phyloP scores from a whole-genome alignment of 2,113 vertebrate genomes.

The Hiodon tergisus region DNA sequence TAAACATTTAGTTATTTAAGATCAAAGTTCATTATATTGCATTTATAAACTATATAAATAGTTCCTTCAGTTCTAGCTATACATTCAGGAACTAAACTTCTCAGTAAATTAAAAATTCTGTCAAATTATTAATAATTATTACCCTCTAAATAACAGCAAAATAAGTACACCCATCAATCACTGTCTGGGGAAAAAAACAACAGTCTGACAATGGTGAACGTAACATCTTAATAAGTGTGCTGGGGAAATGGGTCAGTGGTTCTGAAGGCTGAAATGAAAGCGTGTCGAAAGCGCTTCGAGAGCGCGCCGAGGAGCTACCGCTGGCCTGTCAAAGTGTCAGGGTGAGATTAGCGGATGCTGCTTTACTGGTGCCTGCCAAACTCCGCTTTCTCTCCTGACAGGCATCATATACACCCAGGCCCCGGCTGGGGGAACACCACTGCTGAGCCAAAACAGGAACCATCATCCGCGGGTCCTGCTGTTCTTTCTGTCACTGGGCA shows the following conservation, averaged over 20 bases:
- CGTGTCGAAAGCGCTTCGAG: neutral
- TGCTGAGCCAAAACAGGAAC: neutral
- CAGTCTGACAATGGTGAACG: neutral
- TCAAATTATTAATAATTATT: neutral
- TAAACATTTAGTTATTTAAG: neutral
- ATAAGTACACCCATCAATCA: constrained; percentile 4
- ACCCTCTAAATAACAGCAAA: neutral
- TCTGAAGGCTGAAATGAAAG: neutral
- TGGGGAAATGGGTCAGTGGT: neutral
- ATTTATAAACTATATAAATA: neutral
- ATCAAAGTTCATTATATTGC: neutral
- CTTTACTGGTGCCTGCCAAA: neutral
- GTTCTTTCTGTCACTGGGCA: neutral
- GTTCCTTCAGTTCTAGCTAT: neutral
- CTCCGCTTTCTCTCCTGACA: constrained; percentile 11
- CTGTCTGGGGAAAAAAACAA: neutral
- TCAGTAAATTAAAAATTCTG: neutral
- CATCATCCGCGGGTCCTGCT: neutral
- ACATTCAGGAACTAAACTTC: neutral
- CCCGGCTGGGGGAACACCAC: constrained; percentile 6
- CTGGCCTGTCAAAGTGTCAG: constrained; percentile 8
- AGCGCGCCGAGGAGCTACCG: too few relatives aligned
- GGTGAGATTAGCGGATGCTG: constrained; percentile 3
- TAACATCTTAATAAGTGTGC: constrained; percentile 4
- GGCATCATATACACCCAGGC: constrained; percentile 20